Percentiles rank a stretch among this genome's conserved stretches.
Conservation (phyloP, 2,888 invertebrate species). For the Blastobasis lacticolella region DNA sequence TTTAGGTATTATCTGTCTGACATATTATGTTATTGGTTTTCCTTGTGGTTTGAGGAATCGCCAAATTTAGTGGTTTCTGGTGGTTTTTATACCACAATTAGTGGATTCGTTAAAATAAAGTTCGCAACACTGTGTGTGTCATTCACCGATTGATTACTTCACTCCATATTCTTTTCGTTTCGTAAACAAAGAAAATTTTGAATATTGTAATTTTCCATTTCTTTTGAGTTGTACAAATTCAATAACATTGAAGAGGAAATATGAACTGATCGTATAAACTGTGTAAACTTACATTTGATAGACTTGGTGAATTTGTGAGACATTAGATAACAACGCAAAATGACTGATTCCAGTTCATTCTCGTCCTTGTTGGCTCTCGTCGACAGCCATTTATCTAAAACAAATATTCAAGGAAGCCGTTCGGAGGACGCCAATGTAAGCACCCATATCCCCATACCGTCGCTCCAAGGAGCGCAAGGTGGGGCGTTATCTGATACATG, state of each 20-base stretch:
- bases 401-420: slow-evolving; percentile 30
- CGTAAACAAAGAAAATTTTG: neutral
- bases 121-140: too few relatives aligned
- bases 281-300: neutral
- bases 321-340: slow-evolving; percentile 17
- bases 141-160: too few relatives aligned
- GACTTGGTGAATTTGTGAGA: neutral
- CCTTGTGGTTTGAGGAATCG: too few relatives aligned
- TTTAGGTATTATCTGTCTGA: too few relatives aligned
- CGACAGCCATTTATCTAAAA: slow-evolving; percentile 55
- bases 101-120: too few relatives aligned
- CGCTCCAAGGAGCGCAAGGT: slow-evolving; percentile 13
- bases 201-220: neutral
- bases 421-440: slow-evolving; percentile 23
- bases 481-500: slow-evolving; percentile 33
- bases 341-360: slow-evolving; percentile 49
- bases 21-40: too few relatives aligned
- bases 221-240: neutral
- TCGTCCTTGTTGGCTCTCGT: slow-evolving; percentile 52
- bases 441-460: slow-evolving; percentile 20
- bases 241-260: neutral
- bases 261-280: neutral
- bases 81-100: too few relatives aligned
- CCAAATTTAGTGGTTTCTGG: too few relatives aligned
- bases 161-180: neutral